Percentiles rank a stretch among this genome's conserved stretches.
These are phyloP conservation scores for Nephrotoma appendiculata DNA, from an alignment of 2,888 invertebrate species.

Conservation along the genomic window DNA sequence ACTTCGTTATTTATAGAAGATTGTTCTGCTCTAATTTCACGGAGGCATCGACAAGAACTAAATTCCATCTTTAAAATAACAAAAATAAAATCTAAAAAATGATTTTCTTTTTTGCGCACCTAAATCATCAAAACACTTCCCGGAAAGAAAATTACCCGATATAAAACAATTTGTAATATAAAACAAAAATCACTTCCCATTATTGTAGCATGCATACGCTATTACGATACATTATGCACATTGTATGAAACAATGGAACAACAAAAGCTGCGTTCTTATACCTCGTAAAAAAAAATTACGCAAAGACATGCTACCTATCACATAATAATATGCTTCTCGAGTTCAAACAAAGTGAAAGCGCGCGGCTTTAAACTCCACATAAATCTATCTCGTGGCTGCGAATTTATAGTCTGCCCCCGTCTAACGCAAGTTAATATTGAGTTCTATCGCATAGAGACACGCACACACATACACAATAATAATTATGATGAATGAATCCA, in stretches of 20 bases:
- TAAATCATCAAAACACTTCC: background rate
- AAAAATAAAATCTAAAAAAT: no score
- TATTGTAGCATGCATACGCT: background rate
- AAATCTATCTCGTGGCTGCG: background rate
- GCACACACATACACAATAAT: background rate
- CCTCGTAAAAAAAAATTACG: background rate
- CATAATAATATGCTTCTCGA: background rate
- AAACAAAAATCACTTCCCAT: background rate
- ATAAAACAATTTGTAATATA: background rate
- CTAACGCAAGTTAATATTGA: background rate
- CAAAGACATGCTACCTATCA: background rate
- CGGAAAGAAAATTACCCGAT: background rate
- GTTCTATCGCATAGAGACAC: background rate
- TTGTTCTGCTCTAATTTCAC: no score
- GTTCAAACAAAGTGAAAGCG: background rate
- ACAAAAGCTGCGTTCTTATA: background rate
- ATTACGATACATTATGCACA: background rate
- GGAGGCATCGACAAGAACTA: no score
- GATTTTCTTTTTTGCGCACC: no score
- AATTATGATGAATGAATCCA: background rate
- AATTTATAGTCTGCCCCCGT: background rate
- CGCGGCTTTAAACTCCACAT: background rate
- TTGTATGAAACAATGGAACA: background rate
- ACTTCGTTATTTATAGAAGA: no score
- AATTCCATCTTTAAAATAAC: no score